phyloP scores from a whole-genome alignment of 2,113 vertebrate genomes.

The Azemiops feae region DNA sequence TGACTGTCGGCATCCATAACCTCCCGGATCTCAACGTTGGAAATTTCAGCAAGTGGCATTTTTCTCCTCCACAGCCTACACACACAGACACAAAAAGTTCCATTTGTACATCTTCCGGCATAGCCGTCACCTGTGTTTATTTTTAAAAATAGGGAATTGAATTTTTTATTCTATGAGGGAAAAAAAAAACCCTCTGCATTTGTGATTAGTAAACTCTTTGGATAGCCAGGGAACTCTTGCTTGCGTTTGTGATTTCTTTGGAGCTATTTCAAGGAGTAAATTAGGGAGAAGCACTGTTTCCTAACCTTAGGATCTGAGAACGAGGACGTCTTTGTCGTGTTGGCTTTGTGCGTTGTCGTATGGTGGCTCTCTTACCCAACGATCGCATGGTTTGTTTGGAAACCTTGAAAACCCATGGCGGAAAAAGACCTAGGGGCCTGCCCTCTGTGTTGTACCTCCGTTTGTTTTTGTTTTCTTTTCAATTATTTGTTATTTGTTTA shows the following conservation, averaged over 20 bases:
- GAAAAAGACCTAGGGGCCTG: too few species aligned
- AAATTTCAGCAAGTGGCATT: background rate
- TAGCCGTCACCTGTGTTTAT: background rate
- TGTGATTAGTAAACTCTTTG: background rate
- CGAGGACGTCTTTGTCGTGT: fast-evolving
- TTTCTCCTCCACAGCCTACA: background rate
- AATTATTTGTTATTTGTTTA: too few species aligned
- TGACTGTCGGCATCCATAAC: background rate
- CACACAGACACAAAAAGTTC: background rate
- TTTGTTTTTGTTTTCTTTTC: too few species aligned
- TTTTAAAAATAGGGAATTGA: background rate
- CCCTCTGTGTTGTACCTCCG: too few species aligned
- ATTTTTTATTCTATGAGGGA: background rate
- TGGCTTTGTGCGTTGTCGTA: background rate
- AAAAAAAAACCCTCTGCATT: background rate
- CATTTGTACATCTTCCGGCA: background rate
- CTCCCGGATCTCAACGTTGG: background rate
- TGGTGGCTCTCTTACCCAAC: background rate
- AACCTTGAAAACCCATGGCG: too few species aligned
- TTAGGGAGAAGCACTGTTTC: background rate
- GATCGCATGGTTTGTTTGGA: background rate
- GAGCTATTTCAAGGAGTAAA: background rate
- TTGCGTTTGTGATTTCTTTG: background rate
- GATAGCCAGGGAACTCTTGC: background rate
- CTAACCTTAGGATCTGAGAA: background rate